Base-by-base conservation (phyloP, 2,888 invertebrate genomes). In the Rhodophaea formosa region DNA sequence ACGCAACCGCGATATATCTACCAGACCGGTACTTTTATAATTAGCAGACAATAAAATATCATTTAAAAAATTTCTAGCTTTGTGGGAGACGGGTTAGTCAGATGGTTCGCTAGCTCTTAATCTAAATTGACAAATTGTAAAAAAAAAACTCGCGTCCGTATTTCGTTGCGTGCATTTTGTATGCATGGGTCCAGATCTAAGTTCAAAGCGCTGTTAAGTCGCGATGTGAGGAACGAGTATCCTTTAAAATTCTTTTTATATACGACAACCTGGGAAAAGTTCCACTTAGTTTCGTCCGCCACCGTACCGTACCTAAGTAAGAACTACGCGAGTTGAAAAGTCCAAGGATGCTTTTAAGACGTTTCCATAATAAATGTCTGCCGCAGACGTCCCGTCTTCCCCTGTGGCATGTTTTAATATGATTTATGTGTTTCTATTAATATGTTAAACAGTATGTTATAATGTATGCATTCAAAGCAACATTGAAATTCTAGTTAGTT, bases 161-260 rank as follows among this genome's bases (percentile, higher is more conserved):
- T 1, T 35, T 10, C 35, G 12, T 35, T 35, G 32, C n/a, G 32
- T 35, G 3, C 6, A 59, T 16, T 17, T 44, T 58, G 57, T 59
- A 61, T 62, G 59, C 61, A 61, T 59, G 54, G 39, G 51, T 56
- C 53, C 53, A 65, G 61, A 49, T 67, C 65, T 59, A 65, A 74
- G 73, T 77, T 79, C 69, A 77, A 76, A 81, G 76, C 72, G 71
- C 72, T 81, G 71, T 69, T 69, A 74, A 81, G 72, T 78, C 81
- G 72, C 76, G 71, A 78, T 73, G 77, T 69, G 75, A 70, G 77
- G 39, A 39, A 39, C 39, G 12, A 39, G 80, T 77, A 79, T 80
- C 75, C 80, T 83, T 85, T 84, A 80, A 85, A 84, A 86, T 85
- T 86, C 82, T 85, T 88, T 88, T 87, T 87, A 83, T 82, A 73